These are phyloP conservation scores for Alitta virens DNA, from an alignment of 2,888 invertebrate species.

Conservation along the genomic window DNA sequence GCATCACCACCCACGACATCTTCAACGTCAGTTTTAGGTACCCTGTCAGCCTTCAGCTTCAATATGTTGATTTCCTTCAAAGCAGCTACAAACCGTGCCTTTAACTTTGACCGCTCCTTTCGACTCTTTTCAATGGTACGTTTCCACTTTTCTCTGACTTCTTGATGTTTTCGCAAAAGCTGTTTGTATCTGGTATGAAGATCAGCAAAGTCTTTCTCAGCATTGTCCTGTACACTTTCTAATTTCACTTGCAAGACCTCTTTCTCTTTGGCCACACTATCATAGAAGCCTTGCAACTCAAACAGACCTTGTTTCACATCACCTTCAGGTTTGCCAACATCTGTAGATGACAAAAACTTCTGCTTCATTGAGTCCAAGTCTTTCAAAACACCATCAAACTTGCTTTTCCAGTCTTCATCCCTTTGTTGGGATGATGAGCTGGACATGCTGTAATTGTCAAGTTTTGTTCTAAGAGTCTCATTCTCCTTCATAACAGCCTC, in stretches of 20 bases:
- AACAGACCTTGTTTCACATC: not conserved
- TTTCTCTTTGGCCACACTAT: conserved; percentile 4
- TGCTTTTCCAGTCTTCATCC: not conserved
- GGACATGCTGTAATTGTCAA: not conserved
- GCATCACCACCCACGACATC: not conserved
- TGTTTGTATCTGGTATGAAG: conserved; percentile 1
- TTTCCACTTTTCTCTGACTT: not conserved
- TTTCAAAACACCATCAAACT: not conserved
- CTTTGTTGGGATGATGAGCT: not conserved
- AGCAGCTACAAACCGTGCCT: not conserved
- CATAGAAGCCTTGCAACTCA: not conserved
- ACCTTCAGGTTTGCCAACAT: not conserved
- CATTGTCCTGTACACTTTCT: conserved; percentile 4
- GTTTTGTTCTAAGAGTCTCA: not conserved
- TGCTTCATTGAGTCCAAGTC: not conserved
- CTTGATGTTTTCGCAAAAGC: not conserved
- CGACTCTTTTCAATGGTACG: conserved; percentile 10
- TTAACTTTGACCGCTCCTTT: conserved; percentile 7
- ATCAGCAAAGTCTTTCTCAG: conserved; percentile 14
- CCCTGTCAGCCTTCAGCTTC: conserved; percentile 3
- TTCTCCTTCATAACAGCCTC: not conserved
- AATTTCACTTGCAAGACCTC: conserved; percentile 12
- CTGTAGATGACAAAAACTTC: not conserved
- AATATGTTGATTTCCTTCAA: conserved; percentile 1
- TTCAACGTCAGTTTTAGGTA: not conserved